phyloP scores from a whole-genome alignment of 2,113 vertebrate genomes.

The Rallus limicola region DNA sequence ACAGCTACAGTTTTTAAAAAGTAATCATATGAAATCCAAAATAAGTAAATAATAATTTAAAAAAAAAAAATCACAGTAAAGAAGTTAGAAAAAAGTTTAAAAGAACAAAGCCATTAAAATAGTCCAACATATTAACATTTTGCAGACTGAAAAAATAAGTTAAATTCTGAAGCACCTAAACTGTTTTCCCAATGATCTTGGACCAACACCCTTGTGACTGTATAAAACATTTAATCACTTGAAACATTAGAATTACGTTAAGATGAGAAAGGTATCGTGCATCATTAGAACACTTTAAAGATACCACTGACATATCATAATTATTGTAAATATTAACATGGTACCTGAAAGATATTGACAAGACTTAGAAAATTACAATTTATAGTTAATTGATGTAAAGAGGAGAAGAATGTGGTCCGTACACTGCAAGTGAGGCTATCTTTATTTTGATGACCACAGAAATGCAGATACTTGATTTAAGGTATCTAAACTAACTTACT shows the following conservation, averaged over 20 bases:
- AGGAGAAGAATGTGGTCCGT: not conserved
- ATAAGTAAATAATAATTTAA: too few species aligned
- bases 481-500: not conserved
- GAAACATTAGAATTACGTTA: not conserved
- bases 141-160: not conserved
- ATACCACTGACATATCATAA: not conserved
- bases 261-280: not conserved
- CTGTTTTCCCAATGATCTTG: not conserved
- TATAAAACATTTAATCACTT: not conserved
- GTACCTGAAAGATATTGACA: not conserved
- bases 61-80: not conserved
- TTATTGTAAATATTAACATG: not conserved
- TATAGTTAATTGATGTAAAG: too few species aligned
- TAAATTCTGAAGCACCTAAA: not conserved
- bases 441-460: not conserved
- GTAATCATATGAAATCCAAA: not conserved
- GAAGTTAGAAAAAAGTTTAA: not conserved
- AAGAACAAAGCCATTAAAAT: not conserved
- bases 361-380: too few species aligned
- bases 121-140: not conserved
- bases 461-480: not conserved
- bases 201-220: not conserved
- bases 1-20: not conserved
- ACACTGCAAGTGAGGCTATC: not conserved
- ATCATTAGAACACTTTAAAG: not conserved